Conservation (phyloP, 2,797 vertebrate species). For the Microctenopoma stevenorrisi region DNA sequence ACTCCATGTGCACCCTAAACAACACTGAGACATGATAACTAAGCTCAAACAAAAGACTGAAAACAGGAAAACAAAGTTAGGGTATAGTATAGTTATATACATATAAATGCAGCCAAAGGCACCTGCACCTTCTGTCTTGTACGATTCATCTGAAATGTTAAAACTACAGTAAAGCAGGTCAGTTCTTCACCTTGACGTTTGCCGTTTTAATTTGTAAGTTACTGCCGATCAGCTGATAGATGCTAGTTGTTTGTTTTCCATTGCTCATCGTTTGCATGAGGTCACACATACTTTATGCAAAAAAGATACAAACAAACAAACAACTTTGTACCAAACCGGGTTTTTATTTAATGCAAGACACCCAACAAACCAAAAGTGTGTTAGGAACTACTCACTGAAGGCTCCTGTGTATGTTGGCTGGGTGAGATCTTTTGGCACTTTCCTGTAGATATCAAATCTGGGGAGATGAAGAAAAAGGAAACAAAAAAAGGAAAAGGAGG, state of each 20-base stretch:
- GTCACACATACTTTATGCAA: background rate
- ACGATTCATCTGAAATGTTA: background rate
- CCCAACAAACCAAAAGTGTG: background rate
- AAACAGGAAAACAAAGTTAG: background rate
- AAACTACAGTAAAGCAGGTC: background rate
- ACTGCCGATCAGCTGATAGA: too few relatives aligned
- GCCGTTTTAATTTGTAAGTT: too few relatives aligned
- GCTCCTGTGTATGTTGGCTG: slow-evolving; percentile 99
- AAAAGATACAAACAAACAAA: background rate
- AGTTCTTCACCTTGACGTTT: background rate
- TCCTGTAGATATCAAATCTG: slow-evolving; percentile 99
- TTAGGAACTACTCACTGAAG: slow-evolving; percentile 90
- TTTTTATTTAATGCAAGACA: background rate
- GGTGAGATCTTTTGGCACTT: slow-evolving; percentile 99
- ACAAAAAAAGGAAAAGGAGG: slow-evolving; percentile 21
- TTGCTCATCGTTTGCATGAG: background rate
- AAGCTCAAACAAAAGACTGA: background rate
- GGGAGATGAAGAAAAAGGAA: slow-evolving; percentile 49
- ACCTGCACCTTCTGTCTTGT: background rate
- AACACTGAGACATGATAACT: background rate
- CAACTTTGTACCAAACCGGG: background rate
- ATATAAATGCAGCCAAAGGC: too few relatives aligned
- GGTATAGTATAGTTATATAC: too few relatives aligned
- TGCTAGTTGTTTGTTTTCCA: background rate
- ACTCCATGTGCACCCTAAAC: background rate